These are phyloP conservation scores for Dinoponera quadriceps DNA, from an alignment of 1,140 invertebrate species.

Conservation along the genomic window DNA sequence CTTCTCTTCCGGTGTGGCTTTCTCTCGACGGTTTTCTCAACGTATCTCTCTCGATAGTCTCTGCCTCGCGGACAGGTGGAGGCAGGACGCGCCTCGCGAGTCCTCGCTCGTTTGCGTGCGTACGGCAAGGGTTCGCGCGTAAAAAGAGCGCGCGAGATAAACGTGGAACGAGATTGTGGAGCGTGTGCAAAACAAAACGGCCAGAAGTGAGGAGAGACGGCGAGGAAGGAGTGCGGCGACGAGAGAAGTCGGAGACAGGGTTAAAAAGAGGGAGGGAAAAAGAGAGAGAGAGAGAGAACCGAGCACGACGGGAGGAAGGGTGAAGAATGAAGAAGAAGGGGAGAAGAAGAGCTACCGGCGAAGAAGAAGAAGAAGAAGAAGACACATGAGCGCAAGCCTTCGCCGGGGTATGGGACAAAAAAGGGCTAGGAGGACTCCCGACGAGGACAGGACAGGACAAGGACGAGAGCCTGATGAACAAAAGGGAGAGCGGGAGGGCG, in stretches of 20 bases:
- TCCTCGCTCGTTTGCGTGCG: not conserved
- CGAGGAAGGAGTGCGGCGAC: not conserved
- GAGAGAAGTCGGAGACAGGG: not conserved
- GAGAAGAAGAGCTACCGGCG: not conserved
- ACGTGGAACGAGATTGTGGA: constrained; percentile 1
- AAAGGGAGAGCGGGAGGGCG: not conserved
- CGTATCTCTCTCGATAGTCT: not conserved
- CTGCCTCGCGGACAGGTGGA: constrained; percentile 13
- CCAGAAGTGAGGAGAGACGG: constrained; percentile 16
- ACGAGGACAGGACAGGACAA: constrained; percentile 15
- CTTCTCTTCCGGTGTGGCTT: not conserved
- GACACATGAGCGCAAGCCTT: constrained; percentile 16
- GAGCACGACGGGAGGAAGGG: not conserved
- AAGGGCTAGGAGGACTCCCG: constrained; percentile 31
- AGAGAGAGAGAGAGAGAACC: not conserved
- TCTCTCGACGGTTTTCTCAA: not conserved
- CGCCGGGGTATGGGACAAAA: not conserved
- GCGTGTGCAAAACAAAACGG: constrained; percentile 35
- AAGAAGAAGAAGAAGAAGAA: constrained; percentile 23
- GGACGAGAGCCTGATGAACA: constrained; percentile 5
- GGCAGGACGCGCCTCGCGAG: not conserved
- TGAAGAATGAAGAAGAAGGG: not conserved
- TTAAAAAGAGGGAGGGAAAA: constrained; percentile 16
- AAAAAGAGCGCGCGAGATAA: constrained; percentile 16
- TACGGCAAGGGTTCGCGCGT: no score